Conservation (phyloP, 2,113 vertebrate genomes). For the Morphnarchus princeps region DNA sequence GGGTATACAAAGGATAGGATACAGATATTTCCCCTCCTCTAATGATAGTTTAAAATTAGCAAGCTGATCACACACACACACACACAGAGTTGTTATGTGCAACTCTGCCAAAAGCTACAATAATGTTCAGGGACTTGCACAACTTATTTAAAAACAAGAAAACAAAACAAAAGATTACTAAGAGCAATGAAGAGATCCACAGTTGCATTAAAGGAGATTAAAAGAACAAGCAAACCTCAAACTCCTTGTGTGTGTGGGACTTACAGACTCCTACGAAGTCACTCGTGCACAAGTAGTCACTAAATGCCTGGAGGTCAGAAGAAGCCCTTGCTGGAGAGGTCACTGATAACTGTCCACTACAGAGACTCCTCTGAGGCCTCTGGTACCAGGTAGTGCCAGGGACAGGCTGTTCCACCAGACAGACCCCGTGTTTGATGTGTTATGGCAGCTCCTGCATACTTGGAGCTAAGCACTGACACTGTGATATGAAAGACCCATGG, state of each 20-base stretch:
- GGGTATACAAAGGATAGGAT: background rate
- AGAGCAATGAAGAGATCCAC: background rate
- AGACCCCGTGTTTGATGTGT: accelerated
- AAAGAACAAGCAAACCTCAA: background rate
- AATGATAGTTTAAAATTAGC: background rate
- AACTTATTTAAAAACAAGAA: background rate
- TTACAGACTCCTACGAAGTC: accelerated
- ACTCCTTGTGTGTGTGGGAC: background rate
- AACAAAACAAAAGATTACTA: background rate
- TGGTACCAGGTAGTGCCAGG: background rate
- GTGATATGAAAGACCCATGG: background rate
- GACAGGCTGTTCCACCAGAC: background rate
- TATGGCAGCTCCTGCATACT: background rate
- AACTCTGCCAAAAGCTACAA: background rate
- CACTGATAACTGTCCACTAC: background rate
- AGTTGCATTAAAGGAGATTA: background rate
- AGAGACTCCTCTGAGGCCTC: background rate
- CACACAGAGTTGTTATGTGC: background rate
- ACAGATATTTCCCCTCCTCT: background rate
- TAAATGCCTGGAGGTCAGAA: background rate
- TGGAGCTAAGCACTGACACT: background rate
- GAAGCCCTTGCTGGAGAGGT: background rate
- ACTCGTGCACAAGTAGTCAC: background rate
- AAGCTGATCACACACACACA: background rate
- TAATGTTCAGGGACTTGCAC: background rate